Conservation (phyloP, 2,797 vertebrate genomes). For the Pampus argenteus region DNA sequence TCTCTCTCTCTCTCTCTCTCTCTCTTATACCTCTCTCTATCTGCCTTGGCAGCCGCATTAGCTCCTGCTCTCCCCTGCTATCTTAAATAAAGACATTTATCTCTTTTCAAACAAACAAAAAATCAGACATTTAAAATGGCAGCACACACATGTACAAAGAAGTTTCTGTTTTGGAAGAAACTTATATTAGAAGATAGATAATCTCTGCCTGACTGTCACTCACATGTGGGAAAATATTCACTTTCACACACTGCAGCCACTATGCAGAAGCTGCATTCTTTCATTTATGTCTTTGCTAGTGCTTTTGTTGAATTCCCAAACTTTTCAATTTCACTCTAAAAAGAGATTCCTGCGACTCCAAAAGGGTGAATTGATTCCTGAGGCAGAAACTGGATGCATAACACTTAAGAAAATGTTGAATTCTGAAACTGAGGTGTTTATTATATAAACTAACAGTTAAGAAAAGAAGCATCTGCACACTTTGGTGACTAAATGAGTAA, state of each 20-base stretch:
- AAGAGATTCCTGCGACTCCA: slow-evolving; percentile 21
- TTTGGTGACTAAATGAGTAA: no score
- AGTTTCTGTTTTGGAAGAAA: slow-evolving; percentile 43
- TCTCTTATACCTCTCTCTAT: slow-evolving; percentile 69
- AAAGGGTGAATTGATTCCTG: no score
- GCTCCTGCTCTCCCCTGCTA: slow-evolving; percentile 66
- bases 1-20: slow-evolving; percentile 53
- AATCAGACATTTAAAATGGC: slow-evolving; percentile 50
- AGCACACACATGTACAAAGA: slow-evolving; percentile 38
- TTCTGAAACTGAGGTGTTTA: slow-evolving; percentile 1
- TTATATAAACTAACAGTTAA: background rate
- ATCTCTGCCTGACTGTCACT: slow-evolving; percentile 54
- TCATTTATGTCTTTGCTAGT: background rate
- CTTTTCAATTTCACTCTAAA: slow-evolving; percentile 21
- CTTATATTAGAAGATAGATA: slow-evolving; percentile 62
- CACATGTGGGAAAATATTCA: slow-evolving; percentile 39
- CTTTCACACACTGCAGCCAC: slow-evolving; percentile 19
- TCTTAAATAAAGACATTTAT: slow-evolving; percentile 78
- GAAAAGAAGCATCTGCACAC: background rate
- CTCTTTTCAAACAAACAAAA: slow-evolving; percentile 51
- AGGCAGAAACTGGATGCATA: no score
- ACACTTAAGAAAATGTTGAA: background rate
- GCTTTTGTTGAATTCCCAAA: slow-evolving; percentile 39
- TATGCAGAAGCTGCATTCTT: slow-evolving; percentile 1
- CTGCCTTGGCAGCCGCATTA: slow-evolving; percentile 77